These are phyloP conservation scores for Erebia palarica DNA, from an alignment of 2,888 invertebrate genomes.

Conservation along the genomic window DNA sequence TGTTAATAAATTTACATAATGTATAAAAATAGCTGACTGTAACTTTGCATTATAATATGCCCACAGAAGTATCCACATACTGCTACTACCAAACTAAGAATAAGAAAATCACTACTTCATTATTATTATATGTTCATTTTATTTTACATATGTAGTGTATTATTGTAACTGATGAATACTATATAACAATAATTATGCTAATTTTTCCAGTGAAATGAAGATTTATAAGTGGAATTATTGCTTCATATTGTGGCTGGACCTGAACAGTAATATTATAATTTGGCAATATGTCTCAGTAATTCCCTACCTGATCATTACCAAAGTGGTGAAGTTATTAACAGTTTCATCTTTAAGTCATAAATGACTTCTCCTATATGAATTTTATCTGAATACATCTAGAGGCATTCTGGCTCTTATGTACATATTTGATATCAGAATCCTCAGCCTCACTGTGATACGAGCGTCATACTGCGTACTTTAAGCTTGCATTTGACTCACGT, in stretches of 20 bases:
- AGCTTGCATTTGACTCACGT: too few species aligned
- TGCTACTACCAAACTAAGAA: conserved; percentile 15
- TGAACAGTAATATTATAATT: not conserved
- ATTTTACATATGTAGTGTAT: not conserved
- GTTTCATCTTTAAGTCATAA: too few species aligned
- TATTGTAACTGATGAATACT: not conserved
- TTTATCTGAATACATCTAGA: too few species aligned
- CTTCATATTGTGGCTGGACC: not conserved
- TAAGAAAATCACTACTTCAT: conserved; percentile 12
- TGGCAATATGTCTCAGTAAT: not conserved
- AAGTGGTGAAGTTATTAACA: not conserved
- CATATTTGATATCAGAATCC: too few species aligned
- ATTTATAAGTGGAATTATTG: conserved; percentile 5
- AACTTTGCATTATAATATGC: conserved; percentile 6
- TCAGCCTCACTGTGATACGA: too few species aligned
- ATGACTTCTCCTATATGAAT: too few species aligned
- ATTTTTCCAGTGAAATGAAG: conserved; percentile 10
- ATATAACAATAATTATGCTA: conserved; percentile 21
- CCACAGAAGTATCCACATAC: conserved; percentile 11
- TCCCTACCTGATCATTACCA: not conserved
- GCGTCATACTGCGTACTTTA: too few species aligned
- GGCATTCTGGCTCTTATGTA: too few species aligned
- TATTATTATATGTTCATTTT: conserved; percentile 14
- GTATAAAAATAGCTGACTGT: conserved; percentile 1
- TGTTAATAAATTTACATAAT: conserved; percentile 15